phyloP scores from a whole-genome alignment of 2,113 vertebrate genomes.

The Salvelinus alpinus region DNA sequence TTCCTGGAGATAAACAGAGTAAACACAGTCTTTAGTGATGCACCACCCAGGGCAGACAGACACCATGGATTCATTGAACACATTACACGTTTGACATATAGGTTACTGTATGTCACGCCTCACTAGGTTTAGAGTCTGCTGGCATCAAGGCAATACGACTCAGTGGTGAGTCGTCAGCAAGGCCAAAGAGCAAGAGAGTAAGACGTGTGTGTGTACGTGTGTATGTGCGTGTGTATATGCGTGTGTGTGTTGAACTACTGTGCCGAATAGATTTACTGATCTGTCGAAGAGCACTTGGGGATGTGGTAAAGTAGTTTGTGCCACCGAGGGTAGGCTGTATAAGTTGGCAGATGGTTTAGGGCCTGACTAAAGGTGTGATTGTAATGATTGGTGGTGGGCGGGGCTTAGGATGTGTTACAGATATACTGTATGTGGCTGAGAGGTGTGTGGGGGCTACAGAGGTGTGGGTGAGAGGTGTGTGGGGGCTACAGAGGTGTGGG shows the following conservation, averaged over 20 bases:
- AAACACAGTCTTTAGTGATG: conserved; percentile 14
- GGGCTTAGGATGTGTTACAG: background rate
- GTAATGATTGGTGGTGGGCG: background rate
- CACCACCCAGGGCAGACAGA: conserved; percentile 21
- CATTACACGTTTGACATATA: conserved; percentile 16
- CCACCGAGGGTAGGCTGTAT: background rate
- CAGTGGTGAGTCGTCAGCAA: background rate
- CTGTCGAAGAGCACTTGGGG: background rate
- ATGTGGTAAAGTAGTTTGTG: background rate
- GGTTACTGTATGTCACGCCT: conserved; percentile 29
- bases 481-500: background rate
- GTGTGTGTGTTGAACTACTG: conserved; percentile 8
- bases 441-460: background rate
- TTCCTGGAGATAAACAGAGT: conserved; percentile 70
- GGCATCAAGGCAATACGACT: conserved; percentile 8
- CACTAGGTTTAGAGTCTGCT: conserved; percentile 17
- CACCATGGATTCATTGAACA: conserved; percentile 39
- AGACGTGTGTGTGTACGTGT: background rate
- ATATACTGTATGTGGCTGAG: background rate
- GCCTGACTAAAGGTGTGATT: background rate
- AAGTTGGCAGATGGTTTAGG: background rate
- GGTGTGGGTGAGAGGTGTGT: background rate
- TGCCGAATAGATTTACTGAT: background rate
- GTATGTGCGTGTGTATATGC: conserved; percentile 14
- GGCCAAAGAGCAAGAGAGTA: background rate